Conservation (phyloP, 2,113 vertebrate genomes). For the Chionodraco myersi region DNA sequence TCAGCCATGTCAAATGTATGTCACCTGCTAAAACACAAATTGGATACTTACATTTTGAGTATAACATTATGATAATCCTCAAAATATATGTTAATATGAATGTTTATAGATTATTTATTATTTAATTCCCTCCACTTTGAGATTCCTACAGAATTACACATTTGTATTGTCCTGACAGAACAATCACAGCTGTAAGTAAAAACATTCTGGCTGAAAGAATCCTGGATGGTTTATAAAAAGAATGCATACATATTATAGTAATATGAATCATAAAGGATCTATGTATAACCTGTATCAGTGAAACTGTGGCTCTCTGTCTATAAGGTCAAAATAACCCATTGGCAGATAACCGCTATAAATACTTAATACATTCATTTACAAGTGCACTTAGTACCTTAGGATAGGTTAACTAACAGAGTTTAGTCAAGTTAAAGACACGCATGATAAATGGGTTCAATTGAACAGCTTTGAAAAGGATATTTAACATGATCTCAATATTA, state of each 20-base stretch:
- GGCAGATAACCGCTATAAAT: conserved; percentile 12
- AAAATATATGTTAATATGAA: not conserved
- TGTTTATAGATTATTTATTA: too few relatives aligned
- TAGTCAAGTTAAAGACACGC: not conserved
- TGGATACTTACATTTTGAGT: not conserved
- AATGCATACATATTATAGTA: not conserved
- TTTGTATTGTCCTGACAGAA: not conserved
- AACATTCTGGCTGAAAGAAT: too few relatives aligned
- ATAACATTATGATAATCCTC: not conserved
- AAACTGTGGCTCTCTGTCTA: not conserved
- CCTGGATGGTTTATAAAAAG: too few relatives aligned
- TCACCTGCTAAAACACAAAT: not conserved
- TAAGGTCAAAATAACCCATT: not conserved
- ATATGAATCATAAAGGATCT: not conserved
- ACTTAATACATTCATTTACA: not conserved
- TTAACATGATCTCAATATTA: not conserved
- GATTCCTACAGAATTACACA: not conserved
- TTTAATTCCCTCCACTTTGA: too few relatives aligned
- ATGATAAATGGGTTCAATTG: not conserved
- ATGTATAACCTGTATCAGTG: not conserved
- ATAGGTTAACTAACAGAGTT: conserved; percentile 7
- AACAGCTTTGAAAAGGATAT: not conserved
- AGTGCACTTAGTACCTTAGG: not conserved
- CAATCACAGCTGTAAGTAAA: not conserved
- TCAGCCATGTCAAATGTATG: not conserved